Evolutionary conservation across 2,113 vertebrate species (phyloP).

Genomic region (Bombycilla garrulus): DNA sequence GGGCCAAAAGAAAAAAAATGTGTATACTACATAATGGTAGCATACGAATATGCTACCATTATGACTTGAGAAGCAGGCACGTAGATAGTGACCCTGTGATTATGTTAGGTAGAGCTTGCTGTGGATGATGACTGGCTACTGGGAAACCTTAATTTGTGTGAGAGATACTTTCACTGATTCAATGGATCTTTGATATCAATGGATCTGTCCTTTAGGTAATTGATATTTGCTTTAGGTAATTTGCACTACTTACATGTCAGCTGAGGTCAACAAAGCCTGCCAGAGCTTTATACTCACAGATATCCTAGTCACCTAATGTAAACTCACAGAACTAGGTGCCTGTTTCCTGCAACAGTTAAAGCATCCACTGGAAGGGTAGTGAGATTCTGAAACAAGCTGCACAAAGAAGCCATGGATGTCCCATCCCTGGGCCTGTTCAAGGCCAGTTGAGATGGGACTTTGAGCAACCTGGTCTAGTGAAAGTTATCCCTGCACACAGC

Average conservation of each 20-base stretch:
- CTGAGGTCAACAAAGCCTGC: background rate
- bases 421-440: background rate
- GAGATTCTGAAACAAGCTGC: background rate
- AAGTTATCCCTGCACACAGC: background rate
- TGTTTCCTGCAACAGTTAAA: background rate
- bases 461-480: background rate
- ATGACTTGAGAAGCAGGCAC: background rate
- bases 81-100: background rate
- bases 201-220: too few relatives aligned
- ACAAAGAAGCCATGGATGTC: background rate
- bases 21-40: background rate
- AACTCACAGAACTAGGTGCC: background rate
- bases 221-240: background rate
- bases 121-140: background rate
- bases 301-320: background rate
- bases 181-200: background rate
- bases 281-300: background rate
- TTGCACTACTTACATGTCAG: background rate
- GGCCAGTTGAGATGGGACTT: background rate
- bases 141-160: background rate
- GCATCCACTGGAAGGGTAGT: background rate
- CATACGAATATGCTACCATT: background rate
- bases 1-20: background rate
- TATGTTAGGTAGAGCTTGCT: background rate
- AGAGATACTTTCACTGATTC: background rate